phyloP scores from a whole-genome alignment of 1,140 invertebrate species.

The Schlechtendalia chinensis region DNA sequence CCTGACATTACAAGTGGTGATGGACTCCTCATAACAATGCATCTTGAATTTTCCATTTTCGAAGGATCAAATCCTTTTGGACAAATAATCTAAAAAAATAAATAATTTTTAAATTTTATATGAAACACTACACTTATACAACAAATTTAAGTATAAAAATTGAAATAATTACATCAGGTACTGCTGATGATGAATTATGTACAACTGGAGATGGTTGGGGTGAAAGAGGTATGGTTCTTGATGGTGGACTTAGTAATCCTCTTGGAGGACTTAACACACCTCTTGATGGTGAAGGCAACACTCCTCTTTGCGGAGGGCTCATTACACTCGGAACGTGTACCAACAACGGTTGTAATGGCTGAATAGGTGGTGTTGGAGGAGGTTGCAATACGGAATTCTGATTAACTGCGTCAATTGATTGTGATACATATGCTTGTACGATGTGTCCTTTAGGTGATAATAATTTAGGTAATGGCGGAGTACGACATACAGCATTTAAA shows the following conservation, averaged over 20 bases:
- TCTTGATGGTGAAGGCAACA: constrained; percentile 2
- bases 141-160: neutral
- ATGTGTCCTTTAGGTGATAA: constrained; percentile 45
- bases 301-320: neutral
- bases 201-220: neutral
- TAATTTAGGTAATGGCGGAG: constrained; percentile 39
- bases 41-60: constrained; percentile 38
- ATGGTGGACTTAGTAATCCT: constrained; percentile 30
- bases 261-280: constrained; percentile 25
- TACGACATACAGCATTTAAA: constrained; percentile 36
- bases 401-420: constrained; percentile 30
- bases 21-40: constrained; percentile 47
- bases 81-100: constrained; percentile 43
- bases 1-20: constrained; percentile 17
- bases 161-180: constrained; percentile 28
- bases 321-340: neutral
- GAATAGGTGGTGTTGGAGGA: neutral
- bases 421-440: constrained; percentile 44
- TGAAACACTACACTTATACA: no score
- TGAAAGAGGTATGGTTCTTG: constrained; percentile 26
- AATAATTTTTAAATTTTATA: neutral
- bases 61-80: constrained; percentile 47
- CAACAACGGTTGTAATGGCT: neutral
- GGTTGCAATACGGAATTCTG: neutral
- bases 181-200: constrained; percentile 7